Conservation (phyloP, 2,797 vertebrate genomes). For the Gymnothorax javanicus region DNA sequence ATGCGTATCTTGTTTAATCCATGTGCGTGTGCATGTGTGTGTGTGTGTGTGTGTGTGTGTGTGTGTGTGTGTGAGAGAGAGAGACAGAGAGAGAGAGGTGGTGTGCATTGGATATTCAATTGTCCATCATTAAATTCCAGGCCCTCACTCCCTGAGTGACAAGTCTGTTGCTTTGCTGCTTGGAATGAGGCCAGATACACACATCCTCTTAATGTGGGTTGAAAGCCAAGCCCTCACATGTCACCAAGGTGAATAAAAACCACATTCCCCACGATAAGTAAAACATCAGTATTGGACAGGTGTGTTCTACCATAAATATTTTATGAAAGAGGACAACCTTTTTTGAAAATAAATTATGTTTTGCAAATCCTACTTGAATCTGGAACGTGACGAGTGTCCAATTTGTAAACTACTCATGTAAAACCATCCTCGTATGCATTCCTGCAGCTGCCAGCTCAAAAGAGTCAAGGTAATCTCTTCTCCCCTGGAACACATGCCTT, state of each 20-base stretch:
- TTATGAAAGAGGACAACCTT: background rate
- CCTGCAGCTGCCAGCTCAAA: too few species aligned
- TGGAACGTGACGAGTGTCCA: too few species aligned
- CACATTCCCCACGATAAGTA: background rate
- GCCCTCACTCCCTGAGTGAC: constrained; percentile 24
- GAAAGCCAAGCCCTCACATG: constrained; percentile 20
- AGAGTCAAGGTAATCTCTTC: too few species aligned
- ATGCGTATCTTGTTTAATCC: background rate
- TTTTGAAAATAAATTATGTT: too few species aligned
- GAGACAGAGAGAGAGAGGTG: too few species aligned
- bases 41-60: background rate
- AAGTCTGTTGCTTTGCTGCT: constrained; percentile 23
- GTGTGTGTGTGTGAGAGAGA: too few species aligned
- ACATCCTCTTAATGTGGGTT: constrained; percentile 37
- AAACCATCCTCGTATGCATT: too few species aligned
- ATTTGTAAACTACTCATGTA: too few species aligned
- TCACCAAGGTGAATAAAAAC: background rate
- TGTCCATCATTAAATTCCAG: too few species aligned
- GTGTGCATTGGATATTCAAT: too few species aligned
- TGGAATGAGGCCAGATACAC: constrained; percentile 24
- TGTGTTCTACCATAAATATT: background rate
- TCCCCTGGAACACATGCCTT: too few species aligned
- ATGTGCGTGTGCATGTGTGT: background rate
- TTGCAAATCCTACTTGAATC: too few species aligned
- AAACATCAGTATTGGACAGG: background rate